phyloP scores from a whole-genome alignment of 2,888 invertebrate genomes.

The Dermolepida albohirtum region DNA sequence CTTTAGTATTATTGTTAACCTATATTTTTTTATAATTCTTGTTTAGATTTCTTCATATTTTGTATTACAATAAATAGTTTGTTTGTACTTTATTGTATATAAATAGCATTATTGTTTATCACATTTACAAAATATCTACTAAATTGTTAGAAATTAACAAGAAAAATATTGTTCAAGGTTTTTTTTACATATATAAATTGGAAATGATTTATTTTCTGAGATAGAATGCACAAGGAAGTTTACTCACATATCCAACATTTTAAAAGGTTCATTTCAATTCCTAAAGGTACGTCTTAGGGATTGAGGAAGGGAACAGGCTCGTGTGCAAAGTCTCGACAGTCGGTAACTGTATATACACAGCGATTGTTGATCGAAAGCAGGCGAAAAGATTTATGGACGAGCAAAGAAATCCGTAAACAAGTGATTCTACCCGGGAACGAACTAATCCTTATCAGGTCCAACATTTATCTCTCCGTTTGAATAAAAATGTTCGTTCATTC shows the following conservation, averaged over 20 bases:
- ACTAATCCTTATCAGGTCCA: constrained; percentile 39
- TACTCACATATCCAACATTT: background rate
- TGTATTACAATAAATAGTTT: too few relatives aligned
- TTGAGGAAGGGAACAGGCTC: background rate
- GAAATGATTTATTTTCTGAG: background rate
- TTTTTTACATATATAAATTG: too few relatives aligned
- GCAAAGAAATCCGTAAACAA: constrained; percentile 38
- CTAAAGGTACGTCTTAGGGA: background rate
- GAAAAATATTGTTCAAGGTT: too few relatives aligned
- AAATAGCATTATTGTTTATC: too few relatives aligned
- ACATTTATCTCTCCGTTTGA: constrained; percentile 40
- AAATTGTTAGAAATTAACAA: too few relatives aligned
- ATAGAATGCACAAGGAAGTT: background rate
- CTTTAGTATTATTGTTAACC: too few relatives aligned
- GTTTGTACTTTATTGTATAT: too few relatives aligned
- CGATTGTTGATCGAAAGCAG: constrained; percentile 28
- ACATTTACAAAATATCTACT: too few relatives aligned
- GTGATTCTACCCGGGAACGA: constrained; percentile 29
- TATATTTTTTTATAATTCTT: too few relatives aligned
- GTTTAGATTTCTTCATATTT: too few relatives aligned
- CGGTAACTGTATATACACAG: background rate
- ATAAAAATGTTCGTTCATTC: constrained; percentile 32
- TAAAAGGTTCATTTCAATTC: constrained; percentile 14
- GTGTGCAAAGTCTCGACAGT: constrained; percentile 3
- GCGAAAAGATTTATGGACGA: constrained; percentile 37